Evolutionary conservation across 30 jellyfish, hydroid and myxozoan genomes (phyloP).

Genomic region (Pelagia noctiluca): DNA sequence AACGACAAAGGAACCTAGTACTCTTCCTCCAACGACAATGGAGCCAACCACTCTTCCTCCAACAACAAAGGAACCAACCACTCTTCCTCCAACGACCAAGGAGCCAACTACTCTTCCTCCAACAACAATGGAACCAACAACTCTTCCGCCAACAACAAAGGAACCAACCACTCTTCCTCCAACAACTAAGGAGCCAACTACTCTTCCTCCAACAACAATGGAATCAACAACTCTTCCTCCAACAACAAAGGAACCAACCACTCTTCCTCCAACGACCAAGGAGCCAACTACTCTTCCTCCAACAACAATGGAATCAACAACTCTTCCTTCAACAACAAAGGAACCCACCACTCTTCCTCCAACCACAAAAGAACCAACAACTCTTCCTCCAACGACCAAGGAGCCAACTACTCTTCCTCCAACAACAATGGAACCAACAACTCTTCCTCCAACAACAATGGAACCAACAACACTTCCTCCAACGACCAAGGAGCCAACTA

Average conservation of each 20-base stretch:
- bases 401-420: slow-evolving; percentile 8
- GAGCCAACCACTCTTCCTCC: background rate
- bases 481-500: background rate
- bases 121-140: background rate
- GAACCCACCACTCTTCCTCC: slow-evolving; percentile 8
- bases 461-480: slow-evolving; percentile 10
- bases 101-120: background rate
- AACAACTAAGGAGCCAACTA: background rate
- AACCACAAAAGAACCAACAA: background rate
- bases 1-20: background rate
- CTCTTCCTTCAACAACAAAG: background rate
- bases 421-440: background rate
- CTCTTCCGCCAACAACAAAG: background rate
- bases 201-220: background rate
- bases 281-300: slow-evolving; percentile 1
- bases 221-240: background rate
- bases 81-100: background rate
- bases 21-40: background rate
- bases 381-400: background rate
- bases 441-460: background rate
- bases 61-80: background rate
- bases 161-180: slow-evolving; percentile 1
- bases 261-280: background rate
- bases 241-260: background rate
- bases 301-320: background rate